Evolutionary conservation across 2,888 invertebrate genomes (phyloP).

Genomic region (Camponotus fellah): DNA sequence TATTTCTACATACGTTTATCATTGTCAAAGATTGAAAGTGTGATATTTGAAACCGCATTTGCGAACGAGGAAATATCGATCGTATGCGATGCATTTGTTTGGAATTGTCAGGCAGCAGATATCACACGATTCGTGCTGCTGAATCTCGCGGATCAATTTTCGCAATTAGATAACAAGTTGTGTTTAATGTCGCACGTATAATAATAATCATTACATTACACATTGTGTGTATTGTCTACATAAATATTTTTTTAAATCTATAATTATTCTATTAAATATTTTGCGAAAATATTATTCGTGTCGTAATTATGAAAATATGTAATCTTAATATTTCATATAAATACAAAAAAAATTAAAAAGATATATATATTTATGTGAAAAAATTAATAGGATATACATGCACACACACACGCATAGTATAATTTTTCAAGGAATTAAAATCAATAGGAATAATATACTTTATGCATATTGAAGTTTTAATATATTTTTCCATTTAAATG

Average conservation of each 20-base stretch:
- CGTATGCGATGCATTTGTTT: slow-evolving; percentile 6
- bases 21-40: slow-evolving; percentile 38
- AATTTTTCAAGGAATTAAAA: background rate
- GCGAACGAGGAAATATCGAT: slow-evolving; percentile 28
- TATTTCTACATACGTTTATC: background rate
- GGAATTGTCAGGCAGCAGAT: slow-evolving; percentile 6
- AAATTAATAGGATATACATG: background rate
- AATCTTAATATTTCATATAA: background rate
- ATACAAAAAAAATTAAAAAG: background rate
- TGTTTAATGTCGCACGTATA: background rate
- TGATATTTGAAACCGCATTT: slow-evolving; percentile 20
- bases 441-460: too few relatives aligned
- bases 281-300: background rate
- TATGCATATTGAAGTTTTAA: too few relatives aligned
- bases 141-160: slow-evolving; percentile 18
- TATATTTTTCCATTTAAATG: too few relatives aligned
- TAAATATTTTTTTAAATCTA: background rate
- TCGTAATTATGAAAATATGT: background rate
- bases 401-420: background rate
- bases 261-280: background rate
- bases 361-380: background rate
- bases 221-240: background rate
- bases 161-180: slow-evolving; percentile 10
- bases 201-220: background rate
- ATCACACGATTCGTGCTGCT: slow-evolving; percentile 2